phyloP scores from a whole-genome alignment of 2,888 invertebrate genomes.

The Dynastes maya region DNA sequence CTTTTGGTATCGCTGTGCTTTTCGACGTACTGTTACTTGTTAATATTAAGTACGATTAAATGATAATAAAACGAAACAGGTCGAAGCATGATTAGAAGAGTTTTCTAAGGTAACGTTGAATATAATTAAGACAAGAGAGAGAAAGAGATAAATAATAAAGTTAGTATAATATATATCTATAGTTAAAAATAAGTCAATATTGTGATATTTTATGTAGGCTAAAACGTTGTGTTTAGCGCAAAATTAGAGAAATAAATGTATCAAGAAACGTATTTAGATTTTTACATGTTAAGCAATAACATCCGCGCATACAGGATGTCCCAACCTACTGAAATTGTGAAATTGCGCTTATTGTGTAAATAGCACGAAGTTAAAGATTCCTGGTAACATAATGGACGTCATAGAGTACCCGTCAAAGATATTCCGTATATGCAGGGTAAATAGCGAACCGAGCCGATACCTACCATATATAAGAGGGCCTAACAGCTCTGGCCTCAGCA shows the following conservation, averaged over 20 bases:
- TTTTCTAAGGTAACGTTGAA: constrained; percentile 51
- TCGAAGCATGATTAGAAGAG: constrained; percentile 43
- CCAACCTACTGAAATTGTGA: too few relatives aligned
- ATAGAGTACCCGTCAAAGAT: too few relatives aligned
- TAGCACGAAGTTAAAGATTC: too few relatives aligned
- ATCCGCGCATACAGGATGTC: too few relatives aligned
- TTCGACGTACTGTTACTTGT: constrained; percentile 31
- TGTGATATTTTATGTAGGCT: constrained; percentile 70
- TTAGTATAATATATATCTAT: constrained; percentile 48
- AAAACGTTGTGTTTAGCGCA: constrained; percentile 64
- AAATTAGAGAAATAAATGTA: constrained; percentile 60
- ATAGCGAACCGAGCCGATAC: too few relatives aligned
- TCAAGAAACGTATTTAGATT: constrained; percentile 52
- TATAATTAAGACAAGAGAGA: constrained; percentile 40
- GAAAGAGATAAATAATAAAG: constrained; percentile 43
- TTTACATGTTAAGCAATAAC: not conserved
- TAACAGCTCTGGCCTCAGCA: too few relatives aligned
- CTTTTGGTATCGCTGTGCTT: constrained; percentile 49
- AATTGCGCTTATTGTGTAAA: too few relatives aligned
- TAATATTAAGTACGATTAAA: constrained; percentile 32
- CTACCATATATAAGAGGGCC: too few relatives aligned
- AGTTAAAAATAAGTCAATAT: constrained; percentile 65
- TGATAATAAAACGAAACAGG: constrained; percentile 40
- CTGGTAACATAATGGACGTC: too few relatives aligned
- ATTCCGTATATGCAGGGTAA: too few relatives aligned